Conservation (phyloP, 1,140 invertebrate genomes). For the Drosophila tsacasi region DNA sequence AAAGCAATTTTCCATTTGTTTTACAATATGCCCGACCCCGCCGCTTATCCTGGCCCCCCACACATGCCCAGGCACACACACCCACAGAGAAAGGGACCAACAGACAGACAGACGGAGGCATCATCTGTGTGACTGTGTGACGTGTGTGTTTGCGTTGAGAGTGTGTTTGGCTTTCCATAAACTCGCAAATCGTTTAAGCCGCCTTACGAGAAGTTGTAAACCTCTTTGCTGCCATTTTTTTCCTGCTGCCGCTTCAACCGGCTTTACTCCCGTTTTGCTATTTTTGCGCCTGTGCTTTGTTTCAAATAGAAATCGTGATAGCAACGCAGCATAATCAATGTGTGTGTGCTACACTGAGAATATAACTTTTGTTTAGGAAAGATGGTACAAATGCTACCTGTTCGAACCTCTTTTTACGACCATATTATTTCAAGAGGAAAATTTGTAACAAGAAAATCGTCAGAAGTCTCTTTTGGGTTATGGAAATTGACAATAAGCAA, state of each 20-base stretch:
- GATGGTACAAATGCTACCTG: neutral
- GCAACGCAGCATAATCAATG: conserved; percentile 67
- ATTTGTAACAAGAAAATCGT: neutral
- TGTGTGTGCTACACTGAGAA: conserved; percentile 34
- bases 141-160: conserved; percentile 61
- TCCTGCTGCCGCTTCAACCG: conserved; percentile 11
- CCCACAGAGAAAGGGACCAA: neutral
- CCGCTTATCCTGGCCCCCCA: conserved; percentile 34
- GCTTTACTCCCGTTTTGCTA: conserved; percentile 15
- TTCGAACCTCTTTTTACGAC: too few species aligned
- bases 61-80: conserved; percentile 8
- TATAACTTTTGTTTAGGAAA: neutral
- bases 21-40: conserved; percentile 62
- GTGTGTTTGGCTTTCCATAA: conserved; percentile 82
- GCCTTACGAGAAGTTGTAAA: conserved; percentile 82
- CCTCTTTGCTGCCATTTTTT: conserved; percentile 71
- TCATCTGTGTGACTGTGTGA: conserved; percentile 33
- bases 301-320: conserved; percentile 67
- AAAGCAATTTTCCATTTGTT: conserved; percentile 83
- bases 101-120: conserved; percentile 8
- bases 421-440: neutral
- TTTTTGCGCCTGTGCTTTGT: conserved; percentile 35
- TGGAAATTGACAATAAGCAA: neutral
- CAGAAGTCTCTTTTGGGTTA: neutral
- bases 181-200: conserved; percentile 82